Evolutionary conservation across 2,888 invertebrate species (phyloP), one percentile per base, ranked within the genome.

Genomic region (Brenthis daphne): DNA sequence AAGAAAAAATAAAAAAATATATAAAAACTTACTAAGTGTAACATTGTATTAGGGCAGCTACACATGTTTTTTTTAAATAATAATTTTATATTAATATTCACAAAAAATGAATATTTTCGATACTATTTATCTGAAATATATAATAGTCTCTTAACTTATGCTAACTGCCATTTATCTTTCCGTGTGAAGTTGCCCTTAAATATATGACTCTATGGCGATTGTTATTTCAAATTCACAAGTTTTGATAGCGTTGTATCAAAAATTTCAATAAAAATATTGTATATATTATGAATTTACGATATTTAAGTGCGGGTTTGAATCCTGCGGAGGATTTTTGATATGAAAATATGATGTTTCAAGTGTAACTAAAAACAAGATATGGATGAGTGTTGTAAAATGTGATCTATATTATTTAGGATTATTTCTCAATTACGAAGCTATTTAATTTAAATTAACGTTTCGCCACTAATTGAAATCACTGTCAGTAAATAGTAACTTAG

Each of bases 331-430:
- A 50, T 60, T 50, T 6, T 60, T 60, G 60, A 50, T 60, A 50
- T 60, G 60, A 50, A 50, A 50, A n/a, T 43, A 86, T 86, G 83
- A 74, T 83, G 50, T 69, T 50, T 50, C 55, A 79, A 85, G 79
- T 16, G 50, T 53, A 33, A 77, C 80, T 87, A 81, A 81, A 67
- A 73, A 76, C 67, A 77, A 75, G 70, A 14, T 60, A 73, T 74
- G 68, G 68, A 80, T 84, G 83, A 70, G 78, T 80, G 79, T 82
- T 83, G 83, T 82, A 79, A 86, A 86, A 82, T 89, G 89, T 89
- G 88, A 89, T 90, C 78, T 89, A 85, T 85, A 80, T 80, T 85
- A 79, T 80, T 79, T 80, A 85, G 75, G 71, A 77, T 69, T 77
- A 79, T 73, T 73, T 74, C 73, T 71, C 74, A 75, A 77, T 69